phyloP scores from a whole-genome alignment of 2,113 vertebrate genomes.

The Bombycilla garrulus region DNA sequence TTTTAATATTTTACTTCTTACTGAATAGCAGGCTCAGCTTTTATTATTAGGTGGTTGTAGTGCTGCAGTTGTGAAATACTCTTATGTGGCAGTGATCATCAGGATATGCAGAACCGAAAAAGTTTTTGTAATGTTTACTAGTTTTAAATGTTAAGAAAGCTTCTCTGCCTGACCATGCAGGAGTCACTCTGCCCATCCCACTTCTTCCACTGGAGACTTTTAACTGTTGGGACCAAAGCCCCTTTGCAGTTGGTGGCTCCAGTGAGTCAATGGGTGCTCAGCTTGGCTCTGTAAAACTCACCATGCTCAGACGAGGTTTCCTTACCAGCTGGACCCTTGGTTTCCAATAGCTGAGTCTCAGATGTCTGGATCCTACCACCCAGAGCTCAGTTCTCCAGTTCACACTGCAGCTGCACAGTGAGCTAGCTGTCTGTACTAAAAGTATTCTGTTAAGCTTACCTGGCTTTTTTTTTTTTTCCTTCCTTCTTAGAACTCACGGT shows the following conservation, averaged over 20 bases:
- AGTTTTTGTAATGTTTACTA: background rate
- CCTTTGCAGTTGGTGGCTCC: background rate
- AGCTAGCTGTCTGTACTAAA: background rate
- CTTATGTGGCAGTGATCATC: background rate
- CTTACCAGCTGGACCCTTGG: background rate
- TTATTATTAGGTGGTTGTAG: background rate
- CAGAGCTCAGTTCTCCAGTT: background rate
- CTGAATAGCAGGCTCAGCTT: background rate
- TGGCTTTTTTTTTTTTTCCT: rapidly evolving
- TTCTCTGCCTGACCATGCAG: background rate
- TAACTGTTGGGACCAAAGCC: background rate
- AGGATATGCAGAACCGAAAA: background rate
- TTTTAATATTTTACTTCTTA: background rate
- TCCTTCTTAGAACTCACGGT: constrained; percentile 78
- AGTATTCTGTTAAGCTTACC: background rate
- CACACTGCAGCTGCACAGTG: background rate
- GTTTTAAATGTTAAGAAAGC: background rate
- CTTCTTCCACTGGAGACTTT: background rate
- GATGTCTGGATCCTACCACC: background rate
- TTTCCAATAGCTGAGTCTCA: background rate
- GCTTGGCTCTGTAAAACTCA: background rate
- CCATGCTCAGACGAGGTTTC: background rate
- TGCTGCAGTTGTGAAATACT: background rate
- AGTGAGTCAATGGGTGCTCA: rapidly evolving
- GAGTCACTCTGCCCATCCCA: background rate